Conservation (phyloP, 2,797 vertebrate genomes). For the Enteromius thamalakanensis region DNA sequence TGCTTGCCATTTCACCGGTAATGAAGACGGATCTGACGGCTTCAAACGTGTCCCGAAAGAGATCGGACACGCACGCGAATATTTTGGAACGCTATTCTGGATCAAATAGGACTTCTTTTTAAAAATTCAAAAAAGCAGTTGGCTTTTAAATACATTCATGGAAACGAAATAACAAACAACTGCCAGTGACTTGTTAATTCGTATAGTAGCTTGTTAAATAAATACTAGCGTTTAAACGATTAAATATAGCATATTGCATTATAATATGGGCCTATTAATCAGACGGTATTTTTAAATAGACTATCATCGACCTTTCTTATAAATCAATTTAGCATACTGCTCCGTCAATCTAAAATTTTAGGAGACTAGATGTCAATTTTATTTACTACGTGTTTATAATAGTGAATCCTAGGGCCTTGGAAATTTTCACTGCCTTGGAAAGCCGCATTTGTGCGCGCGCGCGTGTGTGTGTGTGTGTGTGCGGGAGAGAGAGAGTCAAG, state of each 20-base stretch:
- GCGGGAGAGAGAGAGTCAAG: neutral
- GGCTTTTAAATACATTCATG: neutral
- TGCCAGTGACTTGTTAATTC: neutral
- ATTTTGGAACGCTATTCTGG: neutral
- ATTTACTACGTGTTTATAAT: constrained; percentile 20
- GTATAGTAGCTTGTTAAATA: neutral
- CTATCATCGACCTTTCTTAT: neutral
- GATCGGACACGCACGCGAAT: neutral
- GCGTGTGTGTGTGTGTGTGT: neutral
- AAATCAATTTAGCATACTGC: neutral
- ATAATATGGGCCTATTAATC: neutral
- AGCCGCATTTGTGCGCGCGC: neutral
- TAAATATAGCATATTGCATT: neutral
- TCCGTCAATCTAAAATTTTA: neutral
- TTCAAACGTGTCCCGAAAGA: neutral
- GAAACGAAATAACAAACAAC: neutral
- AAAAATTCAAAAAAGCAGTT: neutral
- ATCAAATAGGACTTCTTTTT: neutral
- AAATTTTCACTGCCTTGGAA: neutral
- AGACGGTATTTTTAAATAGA: neutral
- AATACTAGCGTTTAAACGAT: neutral
- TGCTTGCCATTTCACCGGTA: neutral
- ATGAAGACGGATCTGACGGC: constrained; percentile 19
- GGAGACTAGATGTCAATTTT: neutral
- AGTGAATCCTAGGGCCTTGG: neutral